Base-by-base conservation (phyloP, 2,797 vertebrate genomes). In the Pipistrellus pipistrellus region DNA sequence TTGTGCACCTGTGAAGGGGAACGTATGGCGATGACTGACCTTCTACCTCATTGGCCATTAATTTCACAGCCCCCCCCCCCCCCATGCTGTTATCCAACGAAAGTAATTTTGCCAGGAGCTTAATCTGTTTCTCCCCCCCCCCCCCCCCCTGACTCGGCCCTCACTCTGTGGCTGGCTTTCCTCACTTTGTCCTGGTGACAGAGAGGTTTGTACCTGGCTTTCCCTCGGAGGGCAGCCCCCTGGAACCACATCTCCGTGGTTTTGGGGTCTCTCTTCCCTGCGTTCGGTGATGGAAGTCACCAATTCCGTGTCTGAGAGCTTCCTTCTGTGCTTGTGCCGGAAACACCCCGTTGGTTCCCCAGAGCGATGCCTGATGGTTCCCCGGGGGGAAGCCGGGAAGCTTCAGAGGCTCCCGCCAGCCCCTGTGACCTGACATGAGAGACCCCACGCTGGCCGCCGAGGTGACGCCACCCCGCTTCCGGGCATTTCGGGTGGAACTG, bases 301-400 rank as follows among this genome's bases (percentile, higher is more conserved):
- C 77, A 18, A 41, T 92, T 90, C 55, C 30, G 68, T 38, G 35
- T 35, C 8, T 15, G 88, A 77, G 75, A 88, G 66, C 59, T 89
- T 96, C 82, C 73, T 95, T 81, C 80, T 72, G 1, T 27, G 32
- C 51, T 62, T 35, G 55, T 44, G 86, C 80, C 73, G 82, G 89
- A 91, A 86, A 84, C 48, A 57, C 44, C 55, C 66, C 59, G 27
- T 0, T 64, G 53, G 53, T 30, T 90, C 59, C 81, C 87, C 72
- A 59, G 62, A 85, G 78, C 2, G 2, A 41, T 15, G 55, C 76
- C 55, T 41, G 55, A 59, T 84, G 72, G 48, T 92, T 90, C 48
- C 8, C 15, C 59, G 35, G 68, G 46, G n/a, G 7, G 44, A 66
- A 48, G 66, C 71, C 92, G 12, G 85, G 83, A 81, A 14, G 55